Conservation (phyloP, 1,140 invertebrate genomes). For the Paracyclopina nana region DNA sequence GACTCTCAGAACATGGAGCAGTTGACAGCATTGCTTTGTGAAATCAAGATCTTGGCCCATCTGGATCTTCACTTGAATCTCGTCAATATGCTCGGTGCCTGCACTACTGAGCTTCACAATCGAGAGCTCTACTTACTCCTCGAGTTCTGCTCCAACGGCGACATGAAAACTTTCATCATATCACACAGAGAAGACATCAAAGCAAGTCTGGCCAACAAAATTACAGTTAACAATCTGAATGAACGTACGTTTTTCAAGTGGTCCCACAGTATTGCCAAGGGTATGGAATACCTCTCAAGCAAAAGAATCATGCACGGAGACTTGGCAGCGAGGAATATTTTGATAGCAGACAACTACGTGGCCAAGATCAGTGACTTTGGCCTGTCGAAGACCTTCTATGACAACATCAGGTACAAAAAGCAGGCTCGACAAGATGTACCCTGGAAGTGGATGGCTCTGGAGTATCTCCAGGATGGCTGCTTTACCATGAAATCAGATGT, state of each 20-base stretch:
- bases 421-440: constrained; percentile 29
- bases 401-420: constrained; percentile 79
- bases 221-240: constrained; percentile 7
- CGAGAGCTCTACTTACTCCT: constrained; percentile 35
- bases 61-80: constrained; percentile 84
- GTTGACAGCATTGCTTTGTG: constrained; percentile 59
- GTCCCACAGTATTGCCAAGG: constrained; percentile 16
- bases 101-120: constrained; percentile 57
- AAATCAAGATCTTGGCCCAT: constrained; percentile 87
- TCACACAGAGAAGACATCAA: constrained; percentile 52
- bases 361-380: constrained; percentile 95
- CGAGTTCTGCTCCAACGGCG: constrained; percentile 78
- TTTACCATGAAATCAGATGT: constrained; percentile 54
- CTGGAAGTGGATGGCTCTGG: constrained; percentile 33
- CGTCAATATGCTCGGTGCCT: constrained; percentile 78
- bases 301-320: constrained; percentile 71
- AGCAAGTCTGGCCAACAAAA: constrained; percentile 39
- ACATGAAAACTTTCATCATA: constrained; percentile 63
- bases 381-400: constrained; percentile 75
- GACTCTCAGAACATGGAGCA: constrained; percentile 45
- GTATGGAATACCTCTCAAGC: constrained; percentile 17
- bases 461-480: constrained; percentile 26
- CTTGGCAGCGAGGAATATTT: constrained; percentile 80
- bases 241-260: constrained; percentile 8
- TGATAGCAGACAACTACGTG: constrained; percentile 68